phyloP scores from a whole-genome alignment of 2,797 vertebrate genomes.

The Semaprochilodus insignis region DNA sequence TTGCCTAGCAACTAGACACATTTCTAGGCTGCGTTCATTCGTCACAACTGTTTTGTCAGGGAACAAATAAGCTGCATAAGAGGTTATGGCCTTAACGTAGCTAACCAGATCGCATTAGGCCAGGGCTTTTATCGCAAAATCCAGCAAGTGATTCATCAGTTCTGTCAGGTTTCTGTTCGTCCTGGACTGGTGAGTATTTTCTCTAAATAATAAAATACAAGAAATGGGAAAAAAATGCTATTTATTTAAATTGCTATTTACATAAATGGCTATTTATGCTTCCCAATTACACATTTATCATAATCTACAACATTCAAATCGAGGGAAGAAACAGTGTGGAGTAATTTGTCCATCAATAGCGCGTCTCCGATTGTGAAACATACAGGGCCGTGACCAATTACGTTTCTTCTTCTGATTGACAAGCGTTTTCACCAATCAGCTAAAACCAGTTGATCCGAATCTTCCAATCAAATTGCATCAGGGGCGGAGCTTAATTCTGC shows the following conservation, averaged over 20 bases:
- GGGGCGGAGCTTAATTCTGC: slow-evolving; percentile 62
- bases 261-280: too few species aligned
- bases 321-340: neutral
- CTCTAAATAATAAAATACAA: too few species aligned
- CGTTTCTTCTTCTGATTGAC: slow-evolving; percentile 57
- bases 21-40: slow-evolving; percentile 5
- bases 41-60: neutral
- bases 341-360: neutral
- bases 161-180: neutral
- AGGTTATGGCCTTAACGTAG: neutral
- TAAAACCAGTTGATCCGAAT: accelerated
- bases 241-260: too few species aligned
- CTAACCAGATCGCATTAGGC: neutral
- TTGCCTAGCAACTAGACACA: slow-evolving; percentile 36
- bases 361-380: neutral
- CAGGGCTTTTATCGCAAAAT: neutral
- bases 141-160: neutral
- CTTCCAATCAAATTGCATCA: slow-evolving; percentile 61
- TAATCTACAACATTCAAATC: neutral
- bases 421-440: slow-evolving; percentile 30
- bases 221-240: too few species aligned
- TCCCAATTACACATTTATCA: neutral
- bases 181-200: too few species aligned
- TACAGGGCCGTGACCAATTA: neutral
- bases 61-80: neutral